Evolutionary conservation across 2,113 vertebrate genomes (phyloP).

Genomic region (Pollachius pollachius): DNA sequence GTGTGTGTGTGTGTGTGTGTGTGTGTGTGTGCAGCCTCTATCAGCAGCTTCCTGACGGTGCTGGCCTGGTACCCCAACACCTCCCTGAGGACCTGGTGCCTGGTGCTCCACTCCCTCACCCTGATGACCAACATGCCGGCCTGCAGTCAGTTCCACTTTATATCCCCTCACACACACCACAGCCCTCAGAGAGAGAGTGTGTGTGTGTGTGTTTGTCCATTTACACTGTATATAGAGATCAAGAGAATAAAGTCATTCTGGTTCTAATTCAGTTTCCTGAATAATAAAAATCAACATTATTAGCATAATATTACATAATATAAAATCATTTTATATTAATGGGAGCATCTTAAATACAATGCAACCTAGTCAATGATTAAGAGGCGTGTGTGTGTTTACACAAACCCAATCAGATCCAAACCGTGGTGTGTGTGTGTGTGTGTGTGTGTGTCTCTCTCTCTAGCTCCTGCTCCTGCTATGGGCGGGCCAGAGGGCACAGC

Average conservation of each 20-base stretch:
- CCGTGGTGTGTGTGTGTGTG: neutral
- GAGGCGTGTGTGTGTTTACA: too few species aligned
- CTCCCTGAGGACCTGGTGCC: slow-evolving; percentile 93
- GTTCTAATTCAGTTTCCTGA: too few species aligned
- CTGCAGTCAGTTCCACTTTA: slow-evolving; percentile 79
- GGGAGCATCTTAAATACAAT: too few species aligned
- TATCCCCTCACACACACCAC: neutral
- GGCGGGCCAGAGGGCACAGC: slow-evolving; percentile 90
- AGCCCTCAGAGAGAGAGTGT: neutral
- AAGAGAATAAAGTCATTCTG: too few species aligned
- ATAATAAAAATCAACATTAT: too few species aligned
- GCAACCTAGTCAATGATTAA: too few species aligned
- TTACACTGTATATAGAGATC: neutral
- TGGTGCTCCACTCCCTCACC: slow-evolving; percentile 96
- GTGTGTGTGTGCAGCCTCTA: slow-evolving; percentile 78
- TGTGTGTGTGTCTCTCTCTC: neutral
- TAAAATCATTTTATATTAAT: too few species aligned
- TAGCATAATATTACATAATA: too few species aligned
- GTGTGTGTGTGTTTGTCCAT: neutral
- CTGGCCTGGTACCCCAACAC: slow-evolving; percentile 97
- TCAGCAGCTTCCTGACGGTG: slow-evolving; percentile 93
- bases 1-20: neutral
- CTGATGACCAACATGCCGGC: slow-evolving; percentile 98
- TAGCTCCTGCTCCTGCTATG: slow-evolving; percentile 81
- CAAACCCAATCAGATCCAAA: too few species aligned